Evolutionary conservation across 2,113 vertebrate species (phyloP), one percentile per base, ranked within the genome.

Genomic region (Sander vitreus): DNA sequence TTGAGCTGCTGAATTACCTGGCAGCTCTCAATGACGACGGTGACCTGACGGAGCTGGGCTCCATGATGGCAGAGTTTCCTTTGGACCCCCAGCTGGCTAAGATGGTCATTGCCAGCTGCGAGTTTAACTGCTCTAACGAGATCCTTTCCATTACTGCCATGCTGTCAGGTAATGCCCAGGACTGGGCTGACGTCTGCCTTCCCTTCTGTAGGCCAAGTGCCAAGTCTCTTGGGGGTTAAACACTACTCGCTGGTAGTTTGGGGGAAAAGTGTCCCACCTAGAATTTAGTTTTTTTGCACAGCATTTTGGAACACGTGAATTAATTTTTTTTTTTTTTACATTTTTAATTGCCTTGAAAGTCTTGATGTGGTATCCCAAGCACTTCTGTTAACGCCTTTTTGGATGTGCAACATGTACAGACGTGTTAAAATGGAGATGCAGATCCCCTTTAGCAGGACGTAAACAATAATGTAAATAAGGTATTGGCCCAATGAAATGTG

Each of bases 51-150:
- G 97, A 99, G 90, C 94, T 99, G 91, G 98, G 98, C 89, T 99
- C 98, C 89, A 99, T 99, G 98, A 99, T 99, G 98, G 98, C 98
- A 2, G 98, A 99, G 88, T 99, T 99, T 87, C 98, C 97, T 47
- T 68, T 99, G 89, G 98, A 99, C 93, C 98, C 98, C 75, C 98
- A 99, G 89, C 95, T 99, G 89, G 98, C 98, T 90, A 99, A 99
- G 96, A 99, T 99, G 98, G 98, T 99, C 95, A 99, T 99, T 92
- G 98, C 98, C 83, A 99, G 97, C 95, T 99, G 98, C 95, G 98
- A 99, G 93, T 99, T 98, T 96, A 99, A 99, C 97, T 99, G 98
- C 95, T 99, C 98, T 94, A 99, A 99, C 76, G 98, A 99, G 97
- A 98, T 99, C 95, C 97, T 99, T 87, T 99, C 98, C 95, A 99